Conservation (phyloP, 2,113 vertebrate species). For the Lethenteron reissneri region DNA sequence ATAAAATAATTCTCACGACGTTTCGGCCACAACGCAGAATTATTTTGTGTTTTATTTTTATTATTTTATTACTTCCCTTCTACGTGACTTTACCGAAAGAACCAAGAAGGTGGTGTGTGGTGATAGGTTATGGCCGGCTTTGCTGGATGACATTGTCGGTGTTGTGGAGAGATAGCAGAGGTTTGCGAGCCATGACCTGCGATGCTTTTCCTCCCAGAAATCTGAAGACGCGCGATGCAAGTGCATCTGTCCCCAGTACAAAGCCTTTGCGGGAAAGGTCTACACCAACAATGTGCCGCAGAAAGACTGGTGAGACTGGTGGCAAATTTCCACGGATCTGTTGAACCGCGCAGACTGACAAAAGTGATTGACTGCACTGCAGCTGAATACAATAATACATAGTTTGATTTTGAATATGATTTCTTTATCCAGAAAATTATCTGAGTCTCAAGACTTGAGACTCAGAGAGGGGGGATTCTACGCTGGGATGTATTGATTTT, state of each 20-base stretch:
- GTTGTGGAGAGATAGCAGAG: too few relatives aligned
- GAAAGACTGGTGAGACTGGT: constrained; percentile 65
- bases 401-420: constrained; percentile 1
- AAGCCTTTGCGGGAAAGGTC: constrained; percentile 63
- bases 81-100: too few relatives aligned
- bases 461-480: background rate
- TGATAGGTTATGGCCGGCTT: too few relatives aligned
- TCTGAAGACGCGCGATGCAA: constrained; percentile 81
- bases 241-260: constrained; percentile 75
- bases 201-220: constrained; percentile 25
- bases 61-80: too few relatives aligned
- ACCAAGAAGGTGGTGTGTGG: too few relatives aligned
- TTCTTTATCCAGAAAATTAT: background rate
- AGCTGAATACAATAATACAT: background rate
- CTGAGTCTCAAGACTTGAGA: background rate
- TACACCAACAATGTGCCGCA: constrained; percentile 74
- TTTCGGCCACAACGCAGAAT: too few relatives aligned
- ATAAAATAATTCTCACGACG: too few relatives aligned
- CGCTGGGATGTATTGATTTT: background rate
- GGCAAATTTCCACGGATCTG: background rate
- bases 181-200: too few relatives aligned
- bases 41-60: too few relatives aligned
- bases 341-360: background rate
- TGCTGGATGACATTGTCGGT: too few relatives aligned
- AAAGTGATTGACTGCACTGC: background rate